A percentile compares a stretch with the other conserved stretches of the same genome.
These are phyloP conservation scores for Stenopsyche tienmushanensis DNA, from an alignment of 1,140 invertebrate genomes.

Conservation along the genomic window DNA sequence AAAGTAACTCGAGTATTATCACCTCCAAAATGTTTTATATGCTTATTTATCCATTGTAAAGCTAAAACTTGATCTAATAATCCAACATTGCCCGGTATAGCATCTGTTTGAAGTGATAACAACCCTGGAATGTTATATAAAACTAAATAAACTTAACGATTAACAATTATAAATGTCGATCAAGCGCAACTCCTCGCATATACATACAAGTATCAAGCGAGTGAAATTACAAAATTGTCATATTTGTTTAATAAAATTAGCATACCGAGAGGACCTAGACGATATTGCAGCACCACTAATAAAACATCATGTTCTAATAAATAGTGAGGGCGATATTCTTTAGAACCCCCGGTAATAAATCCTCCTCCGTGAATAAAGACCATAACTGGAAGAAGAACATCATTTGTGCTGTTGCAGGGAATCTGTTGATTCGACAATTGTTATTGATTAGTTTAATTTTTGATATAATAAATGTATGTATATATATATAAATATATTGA, in stretches of 20 bases:
- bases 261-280: conserved; percentile 18
- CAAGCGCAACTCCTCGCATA: no score
- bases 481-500: neutral
- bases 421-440: conserved; percentile 14
- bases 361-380: conserved; percentile 25
- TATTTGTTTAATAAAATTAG: no score
- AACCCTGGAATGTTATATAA: neutral
- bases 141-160: no score
- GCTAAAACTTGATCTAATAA: conserved; percentile 36
- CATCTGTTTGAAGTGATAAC: conserved; percentile 27
- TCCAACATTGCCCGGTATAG: conserved; percentile 31
- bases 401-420: neutral
- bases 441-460: conserved; percentile 5
- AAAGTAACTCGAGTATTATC: conserved; percentile 38
- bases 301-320: conserved; percentile 18
- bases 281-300: conserved; percentile 22
- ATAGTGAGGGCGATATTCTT: conserved; percentile 13
- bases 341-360: conserved; percentile 12
- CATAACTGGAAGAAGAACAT: conserved; percentile 15
- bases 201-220: no score
- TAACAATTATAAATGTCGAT: no score
- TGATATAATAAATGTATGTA: neutral
- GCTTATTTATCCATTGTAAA: conserved; percentile 37
- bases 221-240: no score
- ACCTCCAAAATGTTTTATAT: conserved; percentile 39